A percentile compares a stretch with the other conserved stretches of the same genome.
phyloP scores from a whole-genome alignment of 2,888 invertebrate genomes.

The Pediacus dermestoides region DNA sequence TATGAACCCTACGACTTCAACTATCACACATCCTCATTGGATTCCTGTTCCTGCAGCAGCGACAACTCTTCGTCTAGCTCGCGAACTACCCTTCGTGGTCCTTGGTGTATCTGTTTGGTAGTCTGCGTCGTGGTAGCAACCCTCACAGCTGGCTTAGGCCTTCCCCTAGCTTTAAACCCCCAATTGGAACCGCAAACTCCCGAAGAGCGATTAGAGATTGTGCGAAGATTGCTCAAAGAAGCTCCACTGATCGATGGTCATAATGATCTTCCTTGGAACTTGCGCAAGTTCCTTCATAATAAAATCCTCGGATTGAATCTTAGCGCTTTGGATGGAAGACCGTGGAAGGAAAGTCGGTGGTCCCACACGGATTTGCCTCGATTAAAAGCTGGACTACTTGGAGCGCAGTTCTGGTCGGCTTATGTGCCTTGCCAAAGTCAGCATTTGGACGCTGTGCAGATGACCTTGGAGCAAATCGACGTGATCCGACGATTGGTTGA shows the following conservation, averaged over 20 bases:
- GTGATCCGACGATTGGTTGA: slow-evolving; percentile 72
- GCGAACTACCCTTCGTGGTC: slow-evolving; percentile 51
- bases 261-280: slow-evolving; percentile 87
- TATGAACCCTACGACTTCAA: slow-evolving; percentile 34
- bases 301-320: slow-evolving; percentile 66
- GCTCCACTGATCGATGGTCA: slow-evolving; percentile 75
- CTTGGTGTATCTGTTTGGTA: slow-evolving; percentile 57
- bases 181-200: slow-evolving; percentile 38
- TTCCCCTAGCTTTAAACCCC: slow-evolving; percentile 53
- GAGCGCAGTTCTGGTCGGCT: slow-evolving; percentile 90
- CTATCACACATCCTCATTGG: slow-evolving; percentile 38
- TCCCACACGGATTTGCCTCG: slow-evolving; percentile 90
- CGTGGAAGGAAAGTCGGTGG: slow-evolving; percentile 84
- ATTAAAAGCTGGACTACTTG: slow-evolving; percentile 53
- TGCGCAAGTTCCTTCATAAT: slow-evolving; percentile 83
- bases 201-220: slow-evolving; percentile 59
- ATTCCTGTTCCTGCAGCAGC: slow-evolving; percentile 48
- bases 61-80: slow-evolving; percentile 54
- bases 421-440: slow-evolving; percentile 83
- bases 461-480: slow-evolving; percentile 83
- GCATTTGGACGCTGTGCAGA: slow-evolving; percentile 75
- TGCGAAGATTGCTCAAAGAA: slow-evolving; percentile 64
- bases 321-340: slow-evolving; percentile 66
- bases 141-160: slow-evolving; percentile 55
- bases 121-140: slow-evolving; percentile 59